A percentile compares a stretch with the other conserved stretches of the same genome.
Conservation (phyloP, 2,888 invertebrate genomes). For the Acleris sparsana region DNA sequence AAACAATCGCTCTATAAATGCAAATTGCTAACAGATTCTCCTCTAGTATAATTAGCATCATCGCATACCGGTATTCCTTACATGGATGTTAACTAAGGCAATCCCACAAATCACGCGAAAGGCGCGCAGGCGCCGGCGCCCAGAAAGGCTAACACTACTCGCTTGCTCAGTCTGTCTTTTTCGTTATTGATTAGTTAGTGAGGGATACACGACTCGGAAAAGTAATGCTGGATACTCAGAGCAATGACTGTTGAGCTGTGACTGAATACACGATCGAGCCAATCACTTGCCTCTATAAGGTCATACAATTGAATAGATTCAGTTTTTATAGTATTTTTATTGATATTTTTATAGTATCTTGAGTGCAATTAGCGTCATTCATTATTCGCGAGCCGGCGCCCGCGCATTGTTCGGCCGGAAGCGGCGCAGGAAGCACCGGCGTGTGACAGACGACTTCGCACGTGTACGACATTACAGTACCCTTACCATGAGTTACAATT, state of each 20-base stretch:
- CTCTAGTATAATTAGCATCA: conserved; percentile 3
- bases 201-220: no score
- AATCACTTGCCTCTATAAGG: conserved; percentile 4
- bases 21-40: no score
- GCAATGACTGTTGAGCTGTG: background rate
- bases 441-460: conserved; percentile 13
- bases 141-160: background rate
- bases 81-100: conserved; percentile 7
- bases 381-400: conserved; percentile 36
- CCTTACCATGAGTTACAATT: no score
- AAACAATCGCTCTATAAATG: no score
- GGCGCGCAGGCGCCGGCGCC: conserved; percentile 16
- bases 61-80: conserved; percentile 5
- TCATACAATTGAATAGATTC: conserved; percentile 7
- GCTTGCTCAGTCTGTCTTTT: no score
- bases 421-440: conserved; percentile 62
- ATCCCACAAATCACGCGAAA: conserved; percentile 2
- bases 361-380: background rate
- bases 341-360: background rate
- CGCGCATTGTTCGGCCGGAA: conserved; percentile 61
- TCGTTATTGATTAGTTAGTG: no score
- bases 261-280: background rate
- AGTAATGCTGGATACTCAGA: no score
- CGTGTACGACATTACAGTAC: no score
- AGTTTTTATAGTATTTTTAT: background rate